These are phyloP conservation scores for Malaclemys terrapin DNA, from an alignment of 2,113 vertebrate species.

Conservation along the genomic window DNA sequence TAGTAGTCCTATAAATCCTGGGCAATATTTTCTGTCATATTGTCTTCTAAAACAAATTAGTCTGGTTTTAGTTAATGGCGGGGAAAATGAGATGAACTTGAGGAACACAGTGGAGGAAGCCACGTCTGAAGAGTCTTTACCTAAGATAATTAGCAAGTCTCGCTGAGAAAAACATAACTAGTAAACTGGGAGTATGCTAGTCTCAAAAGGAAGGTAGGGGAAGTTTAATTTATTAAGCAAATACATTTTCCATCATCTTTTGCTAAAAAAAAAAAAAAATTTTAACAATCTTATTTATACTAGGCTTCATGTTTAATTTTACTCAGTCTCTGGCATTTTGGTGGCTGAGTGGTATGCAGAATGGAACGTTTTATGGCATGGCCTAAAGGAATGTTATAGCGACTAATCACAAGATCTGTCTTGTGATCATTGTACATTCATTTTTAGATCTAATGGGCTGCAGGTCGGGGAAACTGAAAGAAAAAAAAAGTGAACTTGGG, in stretches of 20 bases:
- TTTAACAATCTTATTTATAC: background rate
- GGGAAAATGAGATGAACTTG: background rate
- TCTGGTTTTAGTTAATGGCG: background rate
- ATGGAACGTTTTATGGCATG: rapidly evolving
- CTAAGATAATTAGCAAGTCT: background rate
- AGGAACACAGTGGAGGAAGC: background rate
- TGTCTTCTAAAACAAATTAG: background rate
- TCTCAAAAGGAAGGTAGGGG: background rate
- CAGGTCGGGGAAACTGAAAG: background rate
- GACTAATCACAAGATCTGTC: background rate
- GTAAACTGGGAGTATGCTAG: background rate
- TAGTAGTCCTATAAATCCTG: background rate
- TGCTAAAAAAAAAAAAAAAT: background rate
- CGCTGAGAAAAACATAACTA: background rate
- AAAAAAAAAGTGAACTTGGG: background rate
- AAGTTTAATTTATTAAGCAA: background rate
- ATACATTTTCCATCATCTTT: background rate
- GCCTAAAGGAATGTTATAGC: background rate
- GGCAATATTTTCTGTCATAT: background rate
- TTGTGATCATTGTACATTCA: rapidly evolving
- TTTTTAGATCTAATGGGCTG: background rate
- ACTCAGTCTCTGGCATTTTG: background rate
- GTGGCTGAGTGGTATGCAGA: background rate
- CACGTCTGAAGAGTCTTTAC: background rate
- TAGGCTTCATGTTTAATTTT: background rate